phyloP scores from a whole-genome alignment of 92 coral and sea anemone genomes.

The Porites lobata region DNA sequence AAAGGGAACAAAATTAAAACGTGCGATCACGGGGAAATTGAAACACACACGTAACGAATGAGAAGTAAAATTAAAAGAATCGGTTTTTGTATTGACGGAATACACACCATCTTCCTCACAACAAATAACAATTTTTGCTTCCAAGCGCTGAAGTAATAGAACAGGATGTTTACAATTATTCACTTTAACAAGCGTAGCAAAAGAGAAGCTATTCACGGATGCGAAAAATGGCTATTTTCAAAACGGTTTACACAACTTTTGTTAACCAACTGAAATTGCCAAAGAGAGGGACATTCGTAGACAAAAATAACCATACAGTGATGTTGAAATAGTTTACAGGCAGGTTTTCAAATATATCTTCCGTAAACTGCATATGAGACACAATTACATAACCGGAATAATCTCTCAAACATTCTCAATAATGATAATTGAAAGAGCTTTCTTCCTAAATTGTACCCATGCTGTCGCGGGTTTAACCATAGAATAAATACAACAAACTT shows the following conservation, averaged over 20 bases:
- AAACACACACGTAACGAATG: background rate
- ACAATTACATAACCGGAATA: constrained; percentile 30
- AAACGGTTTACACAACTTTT: background rate
- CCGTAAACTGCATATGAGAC: background rate
- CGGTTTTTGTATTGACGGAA: too few relatives aligned
- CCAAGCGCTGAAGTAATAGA: background rate
- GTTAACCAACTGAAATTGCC: background rate
- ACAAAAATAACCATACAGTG: background rate
- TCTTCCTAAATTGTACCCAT: background rate
- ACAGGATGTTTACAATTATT: constrained; percentile 11
- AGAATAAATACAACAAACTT: background rate
- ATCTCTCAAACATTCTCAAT: background rate
- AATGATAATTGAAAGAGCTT: background rate
- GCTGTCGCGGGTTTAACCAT: too few relatives aligned
- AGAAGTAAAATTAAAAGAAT: background rate
- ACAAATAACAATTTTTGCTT: constrained; percentile 13
- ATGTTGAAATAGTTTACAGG: background rate
- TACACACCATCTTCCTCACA: too few relatives aligned
- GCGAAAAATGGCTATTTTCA: background rate
- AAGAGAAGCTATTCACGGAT: background rate
- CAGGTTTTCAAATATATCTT: background rate
- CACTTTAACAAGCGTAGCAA: background rate
- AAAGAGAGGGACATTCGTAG: background rate
- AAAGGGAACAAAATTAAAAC: too few relatives aligned
- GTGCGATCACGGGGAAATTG: background rate